Evolutionary conservation across 2,797 vertebrate genomes (phyloP).

Genomic region (Macrochelys suwanniensis): DNA sequence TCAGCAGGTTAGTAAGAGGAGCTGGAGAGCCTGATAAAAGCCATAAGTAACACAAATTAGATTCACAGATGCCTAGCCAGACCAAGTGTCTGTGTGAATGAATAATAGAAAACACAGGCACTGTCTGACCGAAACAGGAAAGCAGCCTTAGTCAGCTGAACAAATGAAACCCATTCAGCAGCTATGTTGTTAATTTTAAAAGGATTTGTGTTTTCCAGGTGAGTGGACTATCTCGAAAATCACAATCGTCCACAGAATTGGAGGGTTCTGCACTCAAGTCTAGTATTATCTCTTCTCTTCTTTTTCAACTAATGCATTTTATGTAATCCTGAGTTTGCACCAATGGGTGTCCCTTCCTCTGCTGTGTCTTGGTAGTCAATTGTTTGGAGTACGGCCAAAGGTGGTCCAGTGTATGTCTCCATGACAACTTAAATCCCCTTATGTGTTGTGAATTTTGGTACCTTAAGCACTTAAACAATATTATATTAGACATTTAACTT

Average conservation of each 20-base stretch:
- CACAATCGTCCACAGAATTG: not conserved
- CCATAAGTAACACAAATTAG: not conserved
- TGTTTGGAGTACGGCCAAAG: not conserved
- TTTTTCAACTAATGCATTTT: not conserved
- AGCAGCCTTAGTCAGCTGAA: not conserved
- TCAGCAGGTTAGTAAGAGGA: not conserved
- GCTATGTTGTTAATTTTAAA: not conserved
- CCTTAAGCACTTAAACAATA: not conserved
- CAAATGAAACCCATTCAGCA: not conserved
- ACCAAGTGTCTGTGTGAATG: not conserved
- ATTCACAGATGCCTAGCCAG: not conserved
- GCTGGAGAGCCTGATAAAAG: not conserved
- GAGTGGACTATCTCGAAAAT: not conserved
- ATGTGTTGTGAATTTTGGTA: not conserved
- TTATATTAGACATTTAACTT: not conserved
- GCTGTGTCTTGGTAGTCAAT: not conserved
- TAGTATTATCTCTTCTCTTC: not conserved
- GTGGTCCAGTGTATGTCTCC: not conserved
- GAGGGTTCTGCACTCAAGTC: not conserved
- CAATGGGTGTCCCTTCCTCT: not conserved
- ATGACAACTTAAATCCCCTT: not conserved
- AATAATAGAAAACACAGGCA: not conserved
- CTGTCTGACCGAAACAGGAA: not conserved
- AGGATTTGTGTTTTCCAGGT: not conserved
- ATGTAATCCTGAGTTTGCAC: not conserved